Evolutionary conservation across 2,888 invertebrate genomes (phyloP).

Genomic region (Eupeodes luniger): DNA sequence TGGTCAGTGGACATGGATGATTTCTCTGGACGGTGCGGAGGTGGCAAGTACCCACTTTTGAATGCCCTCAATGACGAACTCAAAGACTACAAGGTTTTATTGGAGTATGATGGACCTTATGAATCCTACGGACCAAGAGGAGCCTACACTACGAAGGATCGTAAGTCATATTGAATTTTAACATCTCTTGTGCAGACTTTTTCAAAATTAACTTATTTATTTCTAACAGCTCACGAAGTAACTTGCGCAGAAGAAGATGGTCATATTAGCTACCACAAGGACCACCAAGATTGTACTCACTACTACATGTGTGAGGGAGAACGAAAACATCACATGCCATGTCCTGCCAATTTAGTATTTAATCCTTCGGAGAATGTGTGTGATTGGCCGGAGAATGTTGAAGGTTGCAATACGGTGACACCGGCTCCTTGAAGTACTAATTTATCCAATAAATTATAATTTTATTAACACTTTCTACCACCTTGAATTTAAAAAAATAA

Average conservation of each 20-base stretch:
- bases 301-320: conserved; percentile 99
- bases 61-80: conserved; percentile 94
- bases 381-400: conserved; percentile 98
- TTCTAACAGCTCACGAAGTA: conserved; percentile 91
- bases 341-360: conserved; percentile 95
- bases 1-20: conserved; percentile 99
- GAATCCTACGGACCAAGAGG: conserved; percentile 89
- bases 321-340: conserved; percentile 97
- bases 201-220: neutral
- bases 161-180: conserved; percentile 86
- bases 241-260: conserved; percentile 96
- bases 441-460: conserved; percentile 37
- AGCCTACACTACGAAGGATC: conserved; percentile 94
- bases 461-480: conserved; percentile 55
- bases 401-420: conserved; percentile 91
- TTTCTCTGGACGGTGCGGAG: conserved; percentile 95
- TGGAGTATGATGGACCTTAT: conserved; percentile 94
- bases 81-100: conserved; percentile 90
- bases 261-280: conserved; percentile 96
- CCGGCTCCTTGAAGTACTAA: conserved; percentile 85
- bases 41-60: conserved; percentile 95
- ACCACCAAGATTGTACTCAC: conserved; percentile 95
- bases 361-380: conserved; percentile 97
- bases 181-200: too few relatives aligned
- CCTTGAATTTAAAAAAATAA: conserved; percentile 35